Conservation (phyloP, 2,888 invertebrate species). For the Elegia similella region DNA sequence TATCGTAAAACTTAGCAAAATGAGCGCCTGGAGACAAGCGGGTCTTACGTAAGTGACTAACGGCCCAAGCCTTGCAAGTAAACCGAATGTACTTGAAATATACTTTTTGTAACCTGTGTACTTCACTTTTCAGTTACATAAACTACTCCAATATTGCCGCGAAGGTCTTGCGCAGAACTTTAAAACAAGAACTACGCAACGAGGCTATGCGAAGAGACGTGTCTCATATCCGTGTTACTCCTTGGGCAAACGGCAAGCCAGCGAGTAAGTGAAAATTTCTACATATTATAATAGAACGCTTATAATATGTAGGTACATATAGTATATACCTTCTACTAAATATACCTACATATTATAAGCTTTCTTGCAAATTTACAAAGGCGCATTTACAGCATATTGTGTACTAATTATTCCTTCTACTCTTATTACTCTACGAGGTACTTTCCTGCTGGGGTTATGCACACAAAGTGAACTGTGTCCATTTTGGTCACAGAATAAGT, state of each 20-base stretch:
- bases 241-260: conserved; percentile 95
- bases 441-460: too few species aligned
- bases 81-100: background rate
- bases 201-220: conserved; percentile 90
- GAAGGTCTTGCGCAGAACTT: conserved; percentile 87
- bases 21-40: conserved; percentile 92
- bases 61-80: background rate
- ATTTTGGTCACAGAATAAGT: too few species aligned
- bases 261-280: conserved; percentile 86
- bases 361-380: too few species aligned
- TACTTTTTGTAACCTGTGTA: conserved; percentile 4
- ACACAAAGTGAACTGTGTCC: too few species aligned
- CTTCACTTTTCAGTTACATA: conserved; percentile 88
- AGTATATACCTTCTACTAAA: too few species aligned
- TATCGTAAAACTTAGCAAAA: conserved; percentile 48
- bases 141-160: conserved; percentile 98
- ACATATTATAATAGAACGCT: too few species aligned
- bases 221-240: conserved; percentile 89
- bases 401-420: too few species aligned
- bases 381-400: too few species aligned
- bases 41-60: conserved; percentile 87
- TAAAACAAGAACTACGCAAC: conserved; percentile 87
- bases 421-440: too few species aligned
- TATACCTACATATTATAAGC: too few species aligned
- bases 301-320: too few species aligned